phyloP scores from a whole-genome alignment of 2,888 invertebrate species.

The Coecobrya sp. region DNA sequence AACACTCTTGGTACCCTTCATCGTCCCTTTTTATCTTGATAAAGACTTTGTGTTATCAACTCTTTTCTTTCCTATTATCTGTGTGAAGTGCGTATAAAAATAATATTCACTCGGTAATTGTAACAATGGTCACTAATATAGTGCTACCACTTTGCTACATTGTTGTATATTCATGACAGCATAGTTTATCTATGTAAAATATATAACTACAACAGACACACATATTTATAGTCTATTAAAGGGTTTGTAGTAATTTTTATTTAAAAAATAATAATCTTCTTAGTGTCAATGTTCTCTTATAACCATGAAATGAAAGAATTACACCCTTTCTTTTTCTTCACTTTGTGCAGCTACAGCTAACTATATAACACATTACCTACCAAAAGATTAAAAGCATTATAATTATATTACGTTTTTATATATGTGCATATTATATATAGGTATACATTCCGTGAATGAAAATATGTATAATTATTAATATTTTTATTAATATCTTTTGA shows the following conservation, averaged over 20 bases:
- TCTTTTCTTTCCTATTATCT: background rate
- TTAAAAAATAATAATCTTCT: background rate
- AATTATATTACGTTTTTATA: too few relatives aligned
- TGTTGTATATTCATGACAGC: too few relatives aligned
- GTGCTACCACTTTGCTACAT: background rate
- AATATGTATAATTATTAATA: too few relatives aligned
- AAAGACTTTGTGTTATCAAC: background rate
- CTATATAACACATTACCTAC: background rate
- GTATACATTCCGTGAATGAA: too few relatives aligned
- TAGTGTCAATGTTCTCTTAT: slow-evolving; percentile 73
- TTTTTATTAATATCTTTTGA: too few relatives aligned
- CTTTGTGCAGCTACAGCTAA: background rate
- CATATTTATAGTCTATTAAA: background rate
- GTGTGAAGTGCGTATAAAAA: background rate
- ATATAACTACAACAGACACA: background rate
- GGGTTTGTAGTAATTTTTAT: slow-evolving; percentile 49
- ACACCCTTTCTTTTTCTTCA: slow-evolving; percentile 63
- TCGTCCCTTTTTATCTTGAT: background rate
- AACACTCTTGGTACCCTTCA: background rate
- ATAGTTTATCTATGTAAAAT: too few relatives aligned
- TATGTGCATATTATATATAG: too few relatives aligned
- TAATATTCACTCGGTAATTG: background rate
- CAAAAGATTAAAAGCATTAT: too few relatives aligned
- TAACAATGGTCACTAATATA: background rate
- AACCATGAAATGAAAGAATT: slow-evolving; percentile 40